phyloP scores from a whole-genome alignment of 2,113 vertebrate species.

The Genyomyrus donnyi region DNA sequence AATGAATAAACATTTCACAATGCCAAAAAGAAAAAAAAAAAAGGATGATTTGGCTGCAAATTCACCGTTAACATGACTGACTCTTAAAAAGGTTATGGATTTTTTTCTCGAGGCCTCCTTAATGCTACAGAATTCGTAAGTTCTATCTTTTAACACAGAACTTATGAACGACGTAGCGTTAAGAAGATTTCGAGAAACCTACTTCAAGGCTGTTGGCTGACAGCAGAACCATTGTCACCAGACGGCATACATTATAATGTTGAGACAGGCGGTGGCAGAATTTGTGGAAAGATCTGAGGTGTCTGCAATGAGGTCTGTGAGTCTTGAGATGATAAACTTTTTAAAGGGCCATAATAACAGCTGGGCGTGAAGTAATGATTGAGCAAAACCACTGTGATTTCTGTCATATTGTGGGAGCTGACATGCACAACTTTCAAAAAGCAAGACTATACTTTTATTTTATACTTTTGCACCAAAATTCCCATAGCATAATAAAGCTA shows the following conservation, averaged over 20 bases:
- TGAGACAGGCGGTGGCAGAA: not conserved
- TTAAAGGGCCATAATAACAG: not conserved
- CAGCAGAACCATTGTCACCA: not conserved
- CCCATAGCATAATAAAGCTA: not conserved
- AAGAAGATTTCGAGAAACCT: too few relatives aligned
- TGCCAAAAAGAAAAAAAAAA: not conserved
- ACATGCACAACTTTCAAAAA: not conserved
- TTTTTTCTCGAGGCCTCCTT: too few relatives aligned
- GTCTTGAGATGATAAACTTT: not conserved
- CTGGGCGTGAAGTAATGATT: not conserved
- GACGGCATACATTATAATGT: not conserved
- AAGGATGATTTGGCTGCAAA: not conserved
- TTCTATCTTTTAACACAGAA: too few relatives aligned
- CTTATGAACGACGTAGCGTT: too few relatives aligned
- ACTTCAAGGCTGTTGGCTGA: not conserved
- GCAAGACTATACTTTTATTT: not conserved
- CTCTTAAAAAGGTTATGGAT: not conserved
- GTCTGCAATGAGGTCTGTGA: not conserved
- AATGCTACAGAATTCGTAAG: too few relatives aligned
- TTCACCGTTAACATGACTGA: not conserved
- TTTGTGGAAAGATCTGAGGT: not conserved
- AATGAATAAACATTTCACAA: not conserved
- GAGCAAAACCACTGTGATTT: not conserved
- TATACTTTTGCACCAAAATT: not conserved
- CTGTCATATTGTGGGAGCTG: not conserved